Conservation (phyloP, 2,797 vertebrate genomes). For the Eulemur albifrons region DNA sequence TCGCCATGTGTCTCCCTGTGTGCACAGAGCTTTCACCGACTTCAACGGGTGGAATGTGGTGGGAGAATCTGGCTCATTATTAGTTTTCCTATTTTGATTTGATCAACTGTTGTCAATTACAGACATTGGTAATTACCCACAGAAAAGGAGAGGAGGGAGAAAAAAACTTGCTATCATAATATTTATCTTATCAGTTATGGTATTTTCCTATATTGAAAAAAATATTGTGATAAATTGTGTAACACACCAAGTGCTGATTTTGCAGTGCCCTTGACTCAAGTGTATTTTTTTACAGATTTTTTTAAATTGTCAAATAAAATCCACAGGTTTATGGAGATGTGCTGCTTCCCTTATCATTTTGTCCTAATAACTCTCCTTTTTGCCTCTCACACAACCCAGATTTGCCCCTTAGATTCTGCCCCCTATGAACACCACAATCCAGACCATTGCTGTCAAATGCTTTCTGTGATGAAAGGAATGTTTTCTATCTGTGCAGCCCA, state of each 20-base stretch:
- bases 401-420: background rate
- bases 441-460: background rate
- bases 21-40: conserved; percentile 76
- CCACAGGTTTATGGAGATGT: background rate
- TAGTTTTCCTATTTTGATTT: conserved; percentile 82
- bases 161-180: conserved; percentile 79
- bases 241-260: conserved; percentile 74
- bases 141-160: conserved; percentile 76
- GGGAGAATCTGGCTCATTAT: conserved; percentile 81
- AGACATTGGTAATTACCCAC: conserved; percentile 81
- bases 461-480: background rate
- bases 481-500: background rate
- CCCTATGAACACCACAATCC: background rate
- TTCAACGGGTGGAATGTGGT: conserved; percentile 75
- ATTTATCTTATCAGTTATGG: conserved; percentile 80
- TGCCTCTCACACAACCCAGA: background rate
- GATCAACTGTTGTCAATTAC: conserved; percentile 82
- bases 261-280: conserved; percentile 57
- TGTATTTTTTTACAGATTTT: conserved; percentile 49
- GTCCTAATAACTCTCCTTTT: background rate
- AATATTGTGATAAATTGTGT: conserved; percentile 76
- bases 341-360: background rate
- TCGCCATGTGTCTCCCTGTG: conserved; percentile 77
- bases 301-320: background rate
- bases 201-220: conserved; percentile 81